phyloP scores from a whole-genome alignment of 2,888 invertebrate genomes.

The Bimastos eiseni region DNA sequence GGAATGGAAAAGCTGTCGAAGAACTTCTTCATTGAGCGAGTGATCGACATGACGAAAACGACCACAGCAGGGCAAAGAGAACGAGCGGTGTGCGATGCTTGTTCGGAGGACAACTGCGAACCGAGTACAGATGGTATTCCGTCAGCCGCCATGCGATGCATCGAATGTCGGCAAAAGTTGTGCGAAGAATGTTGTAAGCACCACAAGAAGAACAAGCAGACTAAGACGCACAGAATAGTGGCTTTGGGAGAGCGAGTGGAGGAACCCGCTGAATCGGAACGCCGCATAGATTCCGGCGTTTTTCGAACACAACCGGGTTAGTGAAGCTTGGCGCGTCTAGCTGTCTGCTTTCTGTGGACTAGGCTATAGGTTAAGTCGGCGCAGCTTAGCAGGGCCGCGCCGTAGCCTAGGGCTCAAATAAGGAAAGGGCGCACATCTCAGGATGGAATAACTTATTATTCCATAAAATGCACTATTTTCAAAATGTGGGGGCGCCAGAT shows the following conservation, averaged over 20 bases:
- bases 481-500: too few species aligned
- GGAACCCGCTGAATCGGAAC: not conserved
- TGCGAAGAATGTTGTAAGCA: not conserved
- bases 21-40: not conserved
- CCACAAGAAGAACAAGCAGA: constrained; percentile 3
- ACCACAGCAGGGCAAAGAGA: not conserved
- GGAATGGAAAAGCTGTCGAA: not conserved
- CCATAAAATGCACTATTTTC: too few species aligned
- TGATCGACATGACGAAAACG: not conserved
- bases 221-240: not conserved
- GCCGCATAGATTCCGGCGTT: not conserved
- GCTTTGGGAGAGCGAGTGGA: constrained; percentile 13
- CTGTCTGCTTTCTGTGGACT: too few species aligned
- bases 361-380: too few species aligned
- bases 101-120: not conserved
- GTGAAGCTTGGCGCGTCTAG: too few species aligned
- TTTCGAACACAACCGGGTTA: not conserved
- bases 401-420: too few species aligned
- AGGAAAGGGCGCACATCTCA: too few species aligned
- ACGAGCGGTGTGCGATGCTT: not conserved
- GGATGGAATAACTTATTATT: too few species aligned
- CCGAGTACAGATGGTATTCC: not conserved
- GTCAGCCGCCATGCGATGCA: not conserved
- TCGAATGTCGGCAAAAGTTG: not conserved
- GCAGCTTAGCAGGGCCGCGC: too few species aligned